Base-by-base conservation (phyloP, 2,888 invertebrate genomes). In the Neria commutata region DNA sequence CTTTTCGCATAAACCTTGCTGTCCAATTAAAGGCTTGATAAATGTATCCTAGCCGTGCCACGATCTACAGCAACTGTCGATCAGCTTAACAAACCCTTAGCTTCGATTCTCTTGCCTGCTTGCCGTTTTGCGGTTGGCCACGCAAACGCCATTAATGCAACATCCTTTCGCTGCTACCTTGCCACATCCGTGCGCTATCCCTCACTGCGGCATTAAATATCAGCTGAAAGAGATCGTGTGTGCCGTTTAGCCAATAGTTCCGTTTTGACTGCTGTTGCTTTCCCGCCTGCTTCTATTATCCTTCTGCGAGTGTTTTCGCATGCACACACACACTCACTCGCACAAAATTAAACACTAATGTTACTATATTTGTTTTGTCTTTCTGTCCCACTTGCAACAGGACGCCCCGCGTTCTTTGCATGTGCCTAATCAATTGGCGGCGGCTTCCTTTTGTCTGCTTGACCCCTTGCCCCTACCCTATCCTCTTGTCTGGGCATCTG, bases 11-110 rank as follows among this genome's bases (percentile, higher is more conserved):
- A 10, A 33, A 33, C 8, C 48, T 48, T 48, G 25, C 24, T 23
- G 24, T 16, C 25, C 48, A 48, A 48, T 48, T 26, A 48, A 48
- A 48, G 26, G 48, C 23, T 48, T 48, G 48, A 48, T 25, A 25
- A 29, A 48, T 48, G 48, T 3, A 16, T 29, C 48, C 29, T 48
- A 11, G 29, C 29, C 6, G n/a, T n/a, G n/a, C 4, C 37, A 37
- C 37, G 37, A n/a, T 48, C 48, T 29, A 10, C 25, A 25, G 16
- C 24, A 25, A 25, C 37, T 4, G 37, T 37, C 19, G 17, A 29
- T 11, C 29, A 29, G 29, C 29, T 29, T 29, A 8, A 29, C 6
- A 29, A 6, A 29, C 6, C 29, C 6, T 11, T 8, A 29, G 6
- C 6, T n/a, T 14, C 8, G n/a, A 37, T 5, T n/a, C 37, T 37